These are phyloP conservation scores for Andrena chrysosceles DNA, from an alignment of 2,888 invertebrate species.

Conservation along the genomic window DNA sequence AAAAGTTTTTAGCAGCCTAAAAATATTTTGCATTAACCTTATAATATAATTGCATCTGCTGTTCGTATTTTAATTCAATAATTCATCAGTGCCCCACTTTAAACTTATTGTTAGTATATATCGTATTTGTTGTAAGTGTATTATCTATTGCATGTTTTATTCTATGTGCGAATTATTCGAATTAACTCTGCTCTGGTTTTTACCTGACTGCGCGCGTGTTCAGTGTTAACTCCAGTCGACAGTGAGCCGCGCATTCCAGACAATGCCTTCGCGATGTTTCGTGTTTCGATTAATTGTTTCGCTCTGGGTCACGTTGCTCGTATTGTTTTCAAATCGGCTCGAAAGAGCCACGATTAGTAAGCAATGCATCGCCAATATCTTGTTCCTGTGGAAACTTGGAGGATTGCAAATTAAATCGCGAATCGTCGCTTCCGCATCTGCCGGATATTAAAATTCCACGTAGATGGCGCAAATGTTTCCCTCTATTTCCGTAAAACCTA, in stretches of 20 bases:
- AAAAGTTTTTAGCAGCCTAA: no score
- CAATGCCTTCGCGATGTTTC: slow-evolving; percentile 38
- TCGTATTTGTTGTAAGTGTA: no score
- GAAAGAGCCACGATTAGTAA: neutral
- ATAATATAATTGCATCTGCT: no score
- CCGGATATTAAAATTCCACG: slow-evolving; percentile 29
- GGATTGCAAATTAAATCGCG: slow-evolving; percentile 26
- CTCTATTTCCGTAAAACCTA: neutral
- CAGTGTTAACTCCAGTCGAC: slow-evolving; percentile 11
- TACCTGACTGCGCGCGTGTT: slow-evolving; percentile 11
- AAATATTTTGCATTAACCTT: no score
- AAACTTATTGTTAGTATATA: no score
- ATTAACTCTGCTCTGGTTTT: slow-evolving; percentile 2
- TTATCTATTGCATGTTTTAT: neutral
- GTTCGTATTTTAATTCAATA: no score
- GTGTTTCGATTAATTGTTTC: slow-evolving; percentile 47
- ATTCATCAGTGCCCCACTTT: no score
- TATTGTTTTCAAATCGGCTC: slow-evolving; percentile 38
- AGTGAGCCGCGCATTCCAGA: slow-evolving; percentile 5
- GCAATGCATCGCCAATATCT: slow-evolving; percentile 22
- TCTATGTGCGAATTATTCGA: neutral
- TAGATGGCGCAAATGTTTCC: neutral
- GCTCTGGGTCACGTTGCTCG: slow-evolving; percentile 4
- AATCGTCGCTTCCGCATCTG: neutral
- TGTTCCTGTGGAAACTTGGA: slow-evolving; percentile 15